phyloP scores from a whole-genome alignment of 64 coral and sea anemone genomes.

The Anthopleura sola region DNA sequence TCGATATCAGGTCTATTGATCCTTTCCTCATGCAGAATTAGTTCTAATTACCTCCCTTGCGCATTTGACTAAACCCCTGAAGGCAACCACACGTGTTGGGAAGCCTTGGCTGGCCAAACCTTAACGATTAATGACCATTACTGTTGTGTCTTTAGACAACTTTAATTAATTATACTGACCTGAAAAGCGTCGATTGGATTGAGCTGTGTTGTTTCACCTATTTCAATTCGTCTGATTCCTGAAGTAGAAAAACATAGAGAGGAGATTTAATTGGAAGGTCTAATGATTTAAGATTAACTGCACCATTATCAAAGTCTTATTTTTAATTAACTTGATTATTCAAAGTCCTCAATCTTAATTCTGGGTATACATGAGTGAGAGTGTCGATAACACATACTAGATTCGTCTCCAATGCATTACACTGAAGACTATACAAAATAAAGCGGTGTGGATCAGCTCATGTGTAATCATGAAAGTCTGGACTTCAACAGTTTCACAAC shows the following conservation, averaged over 20 bases:
- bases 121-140: background rate
- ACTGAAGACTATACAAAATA: too few relatives aligned
- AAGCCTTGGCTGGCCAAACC: background rate
- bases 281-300: too few relatives aligned
- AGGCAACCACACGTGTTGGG: background rate
- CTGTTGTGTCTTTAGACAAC: background rate
- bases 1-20: background rate
- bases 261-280: too few relatives aligned
- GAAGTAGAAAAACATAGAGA: background rate
- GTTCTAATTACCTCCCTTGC: background rate
- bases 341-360: too few relatives aligned
- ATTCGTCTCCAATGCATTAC: too few relatives aligned
- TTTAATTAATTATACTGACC: background rate
- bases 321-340: too few relatives aligned
- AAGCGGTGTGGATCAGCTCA: too few relatives aligned
- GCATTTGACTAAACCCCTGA: background rate
- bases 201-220: background rate
- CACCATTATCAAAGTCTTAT: too few relatives aligned
- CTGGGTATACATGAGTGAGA: too few relatives aligned
- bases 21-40: background rate
- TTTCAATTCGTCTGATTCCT: slow-evolving; percentile 1
- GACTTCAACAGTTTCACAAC: too few relatives aligned
- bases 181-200: background rate
- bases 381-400: too few relatives aligned
- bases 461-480: too few relatives aligned